Conservation (phyloP, 2,888 invertebrate species). For the Drosophila paucipuncta region DNA sequence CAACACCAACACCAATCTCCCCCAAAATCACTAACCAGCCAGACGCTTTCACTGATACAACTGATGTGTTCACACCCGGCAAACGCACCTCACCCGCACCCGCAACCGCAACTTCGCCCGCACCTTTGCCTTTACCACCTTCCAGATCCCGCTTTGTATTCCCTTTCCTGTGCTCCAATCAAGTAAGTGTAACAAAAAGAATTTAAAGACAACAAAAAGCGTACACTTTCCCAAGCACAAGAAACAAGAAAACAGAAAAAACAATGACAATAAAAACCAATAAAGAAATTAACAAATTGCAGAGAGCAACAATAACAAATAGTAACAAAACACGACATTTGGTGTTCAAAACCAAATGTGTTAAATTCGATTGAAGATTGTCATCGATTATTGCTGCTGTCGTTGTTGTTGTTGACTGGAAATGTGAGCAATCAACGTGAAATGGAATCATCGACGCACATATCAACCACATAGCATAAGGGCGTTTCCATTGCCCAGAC, state of each 20-base stretch:
- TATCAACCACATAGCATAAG: constrained; percentile 31
- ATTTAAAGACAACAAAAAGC: constrained; percentile 49
- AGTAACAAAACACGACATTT: constrained; percentile 31
- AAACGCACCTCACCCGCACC: neutral
- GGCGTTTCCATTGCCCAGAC: constrained; percentile 49
- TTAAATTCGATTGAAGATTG: constrained; percentile 77
- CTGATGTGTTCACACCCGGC: neutral
- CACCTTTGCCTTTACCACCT: neutral
- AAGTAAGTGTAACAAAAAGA: constrained; percentile 63
- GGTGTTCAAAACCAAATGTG: constrained; percentile 51
- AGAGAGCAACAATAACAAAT: constrained; percentile 44
- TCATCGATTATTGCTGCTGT: constrained; percentile 51
- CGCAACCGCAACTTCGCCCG: neutral
- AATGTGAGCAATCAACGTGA: constrained; percentile 54
- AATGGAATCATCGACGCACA: constrained; percentile 29
- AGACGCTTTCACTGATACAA: constrained; percentile 51
- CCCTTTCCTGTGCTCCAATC: constrained; percentile 28
- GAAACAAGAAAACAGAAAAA: constrained; percentile 31
- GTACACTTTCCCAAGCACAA: constrained; percentile 46
- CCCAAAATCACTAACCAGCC: constrained; percentile 31
- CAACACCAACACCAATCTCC: constrained; percentile 30
- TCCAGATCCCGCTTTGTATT: neutral
- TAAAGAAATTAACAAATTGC: constrained; percentile 82
- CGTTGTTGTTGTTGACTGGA: neutral
- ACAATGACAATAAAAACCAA: constrained; percentile 77